Percentiles rank a stretch among this genome's conserved stretches.
These are phyloP conservation scores for Polypedilum pembai DNA, from an alignment of 1,140 invertebrate genomes.

Conservation along the genomic window DNA sequence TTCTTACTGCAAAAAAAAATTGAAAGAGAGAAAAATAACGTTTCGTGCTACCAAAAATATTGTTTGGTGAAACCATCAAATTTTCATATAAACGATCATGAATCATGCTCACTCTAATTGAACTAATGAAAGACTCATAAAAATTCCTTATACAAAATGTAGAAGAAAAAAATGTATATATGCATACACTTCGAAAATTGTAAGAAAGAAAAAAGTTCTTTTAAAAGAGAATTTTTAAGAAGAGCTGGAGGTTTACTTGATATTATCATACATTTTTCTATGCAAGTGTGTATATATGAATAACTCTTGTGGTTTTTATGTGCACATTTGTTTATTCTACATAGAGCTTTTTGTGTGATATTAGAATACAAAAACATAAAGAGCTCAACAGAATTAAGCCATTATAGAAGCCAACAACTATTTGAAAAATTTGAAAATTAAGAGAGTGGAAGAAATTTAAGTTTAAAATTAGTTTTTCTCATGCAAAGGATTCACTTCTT, in stretches of 20 bases:
- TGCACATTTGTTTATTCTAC: background rate
- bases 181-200: background rate
- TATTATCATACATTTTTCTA: background rate
- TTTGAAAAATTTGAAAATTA: background rate
- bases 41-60: constrained; percentile 7
- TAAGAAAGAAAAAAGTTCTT: background rate
- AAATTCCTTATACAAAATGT: background rate
- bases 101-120: constrained; percentile 12
- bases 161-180: background rate
- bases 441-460: background rate
- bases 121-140: constrained; percentile 12
- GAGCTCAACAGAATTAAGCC: too few species aligned
- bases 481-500: background rate
- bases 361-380: background rate
- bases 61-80: background rate
- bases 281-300: background rate
- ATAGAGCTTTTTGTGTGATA: background rate
- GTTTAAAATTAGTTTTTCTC: background rate
- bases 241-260: background rate
- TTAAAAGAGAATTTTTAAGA: background rate
- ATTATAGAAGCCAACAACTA: background rate
- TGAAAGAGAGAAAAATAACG: background rate
- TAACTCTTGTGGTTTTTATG: background rate
- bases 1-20: constrained; percentile 3
- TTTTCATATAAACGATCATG: constrained; percentile 13